Conservation (phyloP, 2,113 vertebrate species). For the Accipiter virgatus region DNA sequence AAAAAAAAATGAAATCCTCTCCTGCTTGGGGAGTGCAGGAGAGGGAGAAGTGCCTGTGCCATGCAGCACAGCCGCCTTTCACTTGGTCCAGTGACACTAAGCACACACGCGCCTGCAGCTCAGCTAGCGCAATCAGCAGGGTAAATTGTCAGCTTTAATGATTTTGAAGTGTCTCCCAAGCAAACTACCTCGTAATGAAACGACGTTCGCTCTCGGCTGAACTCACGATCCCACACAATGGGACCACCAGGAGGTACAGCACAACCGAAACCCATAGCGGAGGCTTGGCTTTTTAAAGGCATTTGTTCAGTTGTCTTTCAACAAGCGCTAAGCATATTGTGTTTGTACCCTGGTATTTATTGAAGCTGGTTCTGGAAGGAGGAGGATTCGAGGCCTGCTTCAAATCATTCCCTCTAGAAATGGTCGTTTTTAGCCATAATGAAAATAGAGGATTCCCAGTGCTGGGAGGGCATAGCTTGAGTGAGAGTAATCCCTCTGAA, state of each 20-base stretch:
- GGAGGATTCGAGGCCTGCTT: not conserved
- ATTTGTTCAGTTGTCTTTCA: slow-evolving; percentile 32
- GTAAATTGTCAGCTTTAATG: not conserved
- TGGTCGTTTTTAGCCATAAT: not conserved
- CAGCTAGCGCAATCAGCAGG: not conserved
- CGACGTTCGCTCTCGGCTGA: not conserved
- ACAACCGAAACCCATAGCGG: not conserved
- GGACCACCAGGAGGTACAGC: not conserved
- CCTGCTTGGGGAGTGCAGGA: not conserved
- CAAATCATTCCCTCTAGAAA: slow-evolving; percentile 41
- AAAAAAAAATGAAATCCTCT: not conserved
- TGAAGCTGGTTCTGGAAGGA: slow-evolving; percentile 18
- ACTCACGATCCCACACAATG: not conserved
- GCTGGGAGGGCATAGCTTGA: not conserved
- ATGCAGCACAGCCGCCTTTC: not conserved
- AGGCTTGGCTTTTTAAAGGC: not conserved
- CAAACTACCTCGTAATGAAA: not conserved
- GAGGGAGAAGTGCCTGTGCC: not conserved
- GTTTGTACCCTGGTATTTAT: slow-evolving; percentile 28
- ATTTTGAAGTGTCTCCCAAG: slow-evolving; percentile 18
- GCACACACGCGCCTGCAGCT: not conserved
- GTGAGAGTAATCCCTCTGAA: not conserved
- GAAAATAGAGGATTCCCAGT: slow-evolving; percentile 6
- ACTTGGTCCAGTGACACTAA: not conserved
- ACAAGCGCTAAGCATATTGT: slow-evolving; percentile 30